Percentiles rank a stretch among this genome's conserved stretches.
These are phyloP conservation scores for Drosophila sechellia DNA, from an alignment of 1,140 invertebrate genomes.

Conservation along the genomic window DNA sequence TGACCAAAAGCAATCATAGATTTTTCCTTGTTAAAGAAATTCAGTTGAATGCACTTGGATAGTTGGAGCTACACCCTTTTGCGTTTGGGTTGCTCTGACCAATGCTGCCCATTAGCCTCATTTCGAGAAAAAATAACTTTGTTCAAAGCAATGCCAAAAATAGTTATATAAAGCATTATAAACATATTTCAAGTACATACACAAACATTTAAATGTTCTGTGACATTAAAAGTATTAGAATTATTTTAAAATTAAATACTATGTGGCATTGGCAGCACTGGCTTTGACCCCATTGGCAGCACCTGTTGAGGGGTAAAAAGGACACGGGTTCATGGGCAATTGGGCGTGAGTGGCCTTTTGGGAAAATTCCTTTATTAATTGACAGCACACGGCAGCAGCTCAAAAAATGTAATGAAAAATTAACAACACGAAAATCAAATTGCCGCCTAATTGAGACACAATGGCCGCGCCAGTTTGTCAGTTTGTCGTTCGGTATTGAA, in stretches of 20 bases:
- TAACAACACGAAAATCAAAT: constrained; percentile 80
- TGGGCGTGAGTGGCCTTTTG: constrained; percentile 35
- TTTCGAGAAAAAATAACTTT: not conserved
- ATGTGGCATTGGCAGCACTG: not conserved
- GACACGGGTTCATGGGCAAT: constrained; percentile 20
- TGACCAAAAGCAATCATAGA: constrained; percentile 23
- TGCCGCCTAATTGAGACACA: constrained; percentile 80
- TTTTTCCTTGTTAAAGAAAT: constrained; percentile 63
- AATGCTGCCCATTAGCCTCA: not conserved
- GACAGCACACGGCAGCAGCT: constrained; percentile 62
- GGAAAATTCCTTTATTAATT: constrained; percentile 76
- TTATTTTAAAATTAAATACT: not conserved
- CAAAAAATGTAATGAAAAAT: constrained; percentile 78
- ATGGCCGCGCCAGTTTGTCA: constrained; percentile 28
- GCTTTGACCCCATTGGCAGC: not conserved
- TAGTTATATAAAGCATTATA: too few species aligned
- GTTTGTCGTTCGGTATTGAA: constrained; percentile 56
- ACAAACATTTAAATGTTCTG: not conserved
- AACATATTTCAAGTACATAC: too few species aligned
- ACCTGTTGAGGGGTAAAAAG: constrained; percentile 63
- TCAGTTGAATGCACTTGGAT: constrained; percentile 67
- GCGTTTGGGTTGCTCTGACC: constrained; percentile 12
- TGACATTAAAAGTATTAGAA: not conserved
- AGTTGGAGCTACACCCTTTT: constrained; percentile 3
- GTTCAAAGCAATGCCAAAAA: not conserved